Conservation (phyloP, 2,797 vertebrate genomes). For the Vespertilio murinus region DNA sequence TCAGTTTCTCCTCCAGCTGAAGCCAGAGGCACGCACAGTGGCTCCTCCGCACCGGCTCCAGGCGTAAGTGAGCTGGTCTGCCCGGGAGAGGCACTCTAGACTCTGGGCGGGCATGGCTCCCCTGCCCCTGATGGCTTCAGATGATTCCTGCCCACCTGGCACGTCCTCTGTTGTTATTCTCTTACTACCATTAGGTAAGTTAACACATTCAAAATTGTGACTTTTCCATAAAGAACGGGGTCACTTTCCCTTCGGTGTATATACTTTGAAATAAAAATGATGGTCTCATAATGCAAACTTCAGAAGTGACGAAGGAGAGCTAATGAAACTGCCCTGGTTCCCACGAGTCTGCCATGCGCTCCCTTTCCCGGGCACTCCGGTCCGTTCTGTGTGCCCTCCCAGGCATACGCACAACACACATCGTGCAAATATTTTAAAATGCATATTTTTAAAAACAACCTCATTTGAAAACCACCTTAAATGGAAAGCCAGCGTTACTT, state of each 20-base stretch:
- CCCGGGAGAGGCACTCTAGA: too few relatives aligned
- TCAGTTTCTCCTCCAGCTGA: background rate
- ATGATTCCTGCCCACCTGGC: background rate
- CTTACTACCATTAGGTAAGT: background rate
- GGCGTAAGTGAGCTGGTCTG: background rate
- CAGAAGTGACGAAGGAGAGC: background rate
- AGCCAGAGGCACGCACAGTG: background rate
- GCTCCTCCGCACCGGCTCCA: background rate
- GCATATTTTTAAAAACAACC: background rate
- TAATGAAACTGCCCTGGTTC: background rate
- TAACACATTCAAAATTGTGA: background rate
- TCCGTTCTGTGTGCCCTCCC: background rate
- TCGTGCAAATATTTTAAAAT: constrained; percentile 18
- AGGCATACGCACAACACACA: background rate
- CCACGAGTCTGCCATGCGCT: rapidly evolving
- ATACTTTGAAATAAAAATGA: background rate
- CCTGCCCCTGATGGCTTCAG: background rate
- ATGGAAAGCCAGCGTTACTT: background rate
- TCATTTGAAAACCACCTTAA: constrained; percentile 40
- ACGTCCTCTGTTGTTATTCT: background rate
- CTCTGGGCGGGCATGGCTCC: too few relatives aligned
- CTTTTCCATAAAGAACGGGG: background rate
- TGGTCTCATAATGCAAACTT: background rate
- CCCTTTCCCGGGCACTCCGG: background rate
- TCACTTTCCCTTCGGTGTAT: background rate